These are phyloP conservation scores for Petrolisthes cinctipes DNA, from an alignment of 2,888 invertebrate genomes.

Conservation along the genomic window DNA sequence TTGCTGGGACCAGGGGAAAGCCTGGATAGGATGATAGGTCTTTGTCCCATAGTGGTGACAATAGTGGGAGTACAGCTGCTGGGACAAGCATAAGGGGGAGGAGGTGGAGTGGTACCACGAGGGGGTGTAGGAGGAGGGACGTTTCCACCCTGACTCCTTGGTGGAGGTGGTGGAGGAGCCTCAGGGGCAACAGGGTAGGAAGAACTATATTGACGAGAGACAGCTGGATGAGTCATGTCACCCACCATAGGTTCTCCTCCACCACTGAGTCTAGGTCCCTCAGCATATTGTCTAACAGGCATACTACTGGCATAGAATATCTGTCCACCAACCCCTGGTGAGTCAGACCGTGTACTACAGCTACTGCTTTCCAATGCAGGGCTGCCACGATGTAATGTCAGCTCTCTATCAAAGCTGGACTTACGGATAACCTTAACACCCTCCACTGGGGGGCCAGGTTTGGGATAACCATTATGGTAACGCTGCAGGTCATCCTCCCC, in stretches of 20 bases:
- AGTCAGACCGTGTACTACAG: constrained; percentile 87
- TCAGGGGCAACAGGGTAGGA: constrained; percentile 68
- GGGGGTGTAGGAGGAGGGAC: constrained; percentile 77
- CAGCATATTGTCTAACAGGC: constrained; percentile 63
- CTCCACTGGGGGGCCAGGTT: constrained; percentile 34
- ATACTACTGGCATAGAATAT: constrained; percentile 49
- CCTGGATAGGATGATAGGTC: constrained; percentile 61
- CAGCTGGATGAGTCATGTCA: constrained; percentile 43
- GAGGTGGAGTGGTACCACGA: constrained; percentile 72
- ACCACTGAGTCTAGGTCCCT: constrained; percentile 56
- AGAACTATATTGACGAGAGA: constrained; percentile 63
- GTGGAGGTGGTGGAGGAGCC: constrained; percentile 75
- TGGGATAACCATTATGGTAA: constrained; percentile 57
- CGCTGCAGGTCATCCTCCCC: constrained; percentile 55
- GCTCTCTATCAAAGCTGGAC: constrained; percentile 59
- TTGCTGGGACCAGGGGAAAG: constrained; percentile 65
- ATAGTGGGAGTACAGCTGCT: constrained; percentile 55
- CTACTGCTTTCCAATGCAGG: constrained; percentile 86
- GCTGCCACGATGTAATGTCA: constrained; percentile 76
- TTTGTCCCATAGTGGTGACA: constrained; percentile 57
- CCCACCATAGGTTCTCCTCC: constrained; percentile 36
- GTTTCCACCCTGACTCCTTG: constrained; percentile 74
- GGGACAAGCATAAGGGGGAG: constrained; percentile 74
- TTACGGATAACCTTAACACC: constrained; percentile 57
- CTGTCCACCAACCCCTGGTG: constrained; percentile 76